Base-by-base conservation (phyloP, 2,888 invertebrate species). In the Caenorhabditis sp. region DNA sequence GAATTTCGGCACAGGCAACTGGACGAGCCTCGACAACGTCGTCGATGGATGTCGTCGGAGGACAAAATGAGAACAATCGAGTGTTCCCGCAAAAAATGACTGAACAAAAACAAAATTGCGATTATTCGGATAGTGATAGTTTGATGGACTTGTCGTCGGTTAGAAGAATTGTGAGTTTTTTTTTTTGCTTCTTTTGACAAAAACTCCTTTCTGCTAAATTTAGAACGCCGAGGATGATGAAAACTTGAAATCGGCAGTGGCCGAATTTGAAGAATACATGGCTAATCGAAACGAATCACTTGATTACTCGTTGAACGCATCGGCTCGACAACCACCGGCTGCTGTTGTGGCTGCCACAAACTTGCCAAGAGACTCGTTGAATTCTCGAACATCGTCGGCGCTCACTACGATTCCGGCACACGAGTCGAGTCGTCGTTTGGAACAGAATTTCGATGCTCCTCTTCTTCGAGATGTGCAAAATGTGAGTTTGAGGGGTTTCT, bases 381-480 rank as follows among this genome's bases (percentile, higher is more conserved):
- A 26, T 3, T 58, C 57, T 17, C n/a, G 36, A 58, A 58, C 57
- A 58, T 58, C 57, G 36, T 58, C 57, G 26, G 57, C 57, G 2
- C n/a, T 58, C 6, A 58, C 57, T 5, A n/a, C 31, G 14, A 36
- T 58, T 58, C 36, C 31, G 36, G 66, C 62, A 6, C 54, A 62
- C 12, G 26, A 31, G 21, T 49, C 26, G 14, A 55, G 26, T 21
- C 65, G 54, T 19, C 17, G 19, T 19, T 21, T 36, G 17, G 19
- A 19, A 14, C 27, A 27, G 23, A 2, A 24, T 12, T 24, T 49
- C 14, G 23, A 57, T 43, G 23, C 36, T 10, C 60, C 67, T 17
- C 23, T 67, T 1, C 24, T 72, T 4, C 67, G 67, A 8, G 72
- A 72, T 14, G 58, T 72, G n/a, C 72, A 72, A 26, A 67, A 55